phyloP scores from a whole-genome alignment of 2,797 vertebrate genomes.

The Leptoclinus maculatus region DNA sequence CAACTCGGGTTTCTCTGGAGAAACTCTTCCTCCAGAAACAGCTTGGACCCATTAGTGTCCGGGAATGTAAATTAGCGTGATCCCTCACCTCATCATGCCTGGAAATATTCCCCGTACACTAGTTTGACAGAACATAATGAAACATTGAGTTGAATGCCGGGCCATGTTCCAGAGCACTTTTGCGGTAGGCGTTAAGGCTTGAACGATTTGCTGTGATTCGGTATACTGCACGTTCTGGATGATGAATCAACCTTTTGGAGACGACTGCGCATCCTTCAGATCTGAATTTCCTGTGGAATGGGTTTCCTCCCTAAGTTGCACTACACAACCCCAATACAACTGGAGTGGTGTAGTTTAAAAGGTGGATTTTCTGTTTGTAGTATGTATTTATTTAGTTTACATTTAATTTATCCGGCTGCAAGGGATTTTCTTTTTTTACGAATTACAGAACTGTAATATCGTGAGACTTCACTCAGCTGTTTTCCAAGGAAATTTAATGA shows the following conservation, averaged over 20 bases:
- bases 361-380: slow-evolving; percentile 8
- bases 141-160: slow-evolving; percentile 55
- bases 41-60: slow-evolving; percentile 70
- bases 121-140: slow-evolving; percentile 62
- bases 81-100: slow-evolving; percentile 72
- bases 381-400: slow-evolving; percentile 4
- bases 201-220: slow-evolving; percentile 46
- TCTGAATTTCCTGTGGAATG: slow-evolving; percentile 34
- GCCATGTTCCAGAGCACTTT: slow-evolving; percentile 53
- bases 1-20: slow-evolving; percentile 59
- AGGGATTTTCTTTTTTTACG: not conserved
- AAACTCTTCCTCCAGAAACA: slow-evolving; percentile 57
- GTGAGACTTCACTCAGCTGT: not conserved
- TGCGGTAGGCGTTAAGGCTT: slow-evolving; percentile 47
- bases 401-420: not conserved
- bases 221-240: slow-evolving; percentile 24
- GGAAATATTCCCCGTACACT: slow-evolving; percentile 53
- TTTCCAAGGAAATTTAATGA: not conserved
- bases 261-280: slow-evolving; percentile 17
- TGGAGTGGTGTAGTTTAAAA: slow-evolving; percentile 17
- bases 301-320: slow-evolving; percentile 32
- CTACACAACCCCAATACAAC: slow-evolving; percentile 9
- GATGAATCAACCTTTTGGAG: slow-evolving; percentile 49
- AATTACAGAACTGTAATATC: not conserved
- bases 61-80: slow-evolving; percentile 68